phyloP scores from a whole-genome alignment of 1,140 invertebrate species.

The Parapsyche elsis region DNA sequence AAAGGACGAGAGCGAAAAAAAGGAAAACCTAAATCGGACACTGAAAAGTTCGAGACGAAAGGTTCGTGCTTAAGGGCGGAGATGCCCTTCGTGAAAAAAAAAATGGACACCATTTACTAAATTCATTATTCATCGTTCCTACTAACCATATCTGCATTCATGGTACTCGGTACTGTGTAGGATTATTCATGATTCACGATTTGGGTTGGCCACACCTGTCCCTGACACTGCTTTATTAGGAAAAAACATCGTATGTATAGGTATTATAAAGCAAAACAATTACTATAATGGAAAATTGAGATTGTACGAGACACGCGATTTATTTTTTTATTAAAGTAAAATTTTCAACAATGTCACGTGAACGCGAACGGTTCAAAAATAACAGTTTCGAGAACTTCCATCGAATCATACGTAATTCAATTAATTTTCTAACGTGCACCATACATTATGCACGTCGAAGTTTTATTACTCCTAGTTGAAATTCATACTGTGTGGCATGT shows the following conservation, averaged over 20 bases:
- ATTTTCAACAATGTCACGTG: too few species aligned
- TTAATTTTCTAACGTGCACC: not conserved
- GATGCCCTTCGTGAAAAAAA: too few species aligned
- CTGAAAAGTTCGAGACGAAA: too few species aligned
- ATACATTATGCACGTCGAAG: not conserved
- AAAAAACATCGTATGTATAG: too few species aligned
- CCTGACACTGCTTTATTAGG: not conserved
- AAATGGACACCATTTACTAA: not conserved
- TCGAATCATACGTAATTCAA: not conserved
- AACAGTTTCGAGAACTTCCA: too few species aligned
- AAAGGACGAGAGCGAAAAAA: not conserved
- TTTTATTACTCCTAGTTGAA: not conserved
- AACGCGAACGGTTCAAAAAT: too few species aligned
- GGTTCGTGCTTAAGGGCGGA: too few species aligned
- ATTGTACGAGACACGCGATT: too few species aligned
- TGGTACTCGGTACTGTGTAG: not conserved
- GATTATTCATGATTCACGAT: constrained; percentile 22
- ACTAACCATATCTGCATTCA: not conserved
- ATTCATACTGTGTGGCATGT: not conserved
- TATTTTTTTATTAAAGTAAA: too few species aligned
- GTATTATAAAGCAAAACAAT: too few species aligned
- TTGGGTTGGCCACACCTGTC: constrained; percentile 16
- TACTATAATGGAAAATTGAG: too few species aligned
- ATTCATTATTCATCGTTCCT: constrained; percentile 17
- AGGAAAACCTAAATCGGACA: not conserved